Evolutionary conservation across 1,140 invertebrate species (phyloP).

Genomic region (Aethina tumida): DNA sequence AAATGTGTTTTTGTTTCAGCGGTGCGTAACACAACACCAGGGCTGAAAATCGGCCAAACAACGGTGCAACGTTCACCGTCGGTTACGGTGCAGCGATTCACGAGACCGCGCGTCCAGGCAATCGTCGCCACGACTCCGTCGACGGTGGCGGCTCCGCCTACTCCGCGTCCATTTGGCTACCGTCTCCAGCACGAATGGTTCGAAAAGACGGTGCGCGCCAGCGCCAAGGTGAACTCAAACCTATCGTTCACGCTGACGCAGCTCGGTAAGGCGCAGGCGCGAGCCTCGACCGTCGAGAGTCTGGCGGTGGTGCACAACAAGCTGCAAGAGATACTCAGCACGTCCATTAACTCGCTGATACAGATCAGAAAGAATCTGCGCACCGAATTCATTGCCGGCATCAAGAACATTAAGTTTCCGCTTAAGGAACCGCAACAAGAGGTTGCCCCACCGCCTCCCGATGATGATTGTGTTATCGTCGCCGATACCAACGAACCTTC

Average conservation of each 20-base stretch:
- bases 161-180: too few species aligned
- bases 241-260: conserved; percentile 27
- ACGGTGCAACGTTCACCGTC: too few species aligned
- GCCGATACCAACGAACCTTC: conserved; percentile 17
- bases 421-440: conserved; percentile 7
- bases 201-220: conserved; percentile 28
- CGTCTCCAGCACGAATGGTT: conserved; percentile 35
- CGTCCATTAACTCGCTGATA: conserved; percentile 30
- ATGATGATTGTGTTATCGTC: conserved; percentile 30
- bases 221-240: conserved; percentile 27
- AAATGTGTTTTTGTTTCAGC: too few species aligned
- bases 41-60: too few species aligned
- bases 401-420: conserved; percentile 25
- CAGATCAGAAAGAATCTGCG: conserved; percentile 31
- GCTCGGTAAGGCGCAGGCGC: conserved; percentile 24
- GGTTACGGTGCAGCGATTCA: too few species aligned
- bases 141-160: too few species aligned
- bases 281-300: conserved; percentile 23
- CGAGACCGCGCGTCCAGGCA: too few species aligned
- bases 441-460: conserved; percentile 2
- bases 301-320: conserved; percentile 30
- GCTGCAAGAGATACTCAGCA: conserved; percentile 30
- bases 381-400: conserved; percentile 28
- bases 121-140: too few species aligned
- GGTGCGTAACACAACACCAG: too few species aligned